Conservation (phyloP, 2,797 vertebrate genomes). For the Babyrousa celebensis region DNA sequence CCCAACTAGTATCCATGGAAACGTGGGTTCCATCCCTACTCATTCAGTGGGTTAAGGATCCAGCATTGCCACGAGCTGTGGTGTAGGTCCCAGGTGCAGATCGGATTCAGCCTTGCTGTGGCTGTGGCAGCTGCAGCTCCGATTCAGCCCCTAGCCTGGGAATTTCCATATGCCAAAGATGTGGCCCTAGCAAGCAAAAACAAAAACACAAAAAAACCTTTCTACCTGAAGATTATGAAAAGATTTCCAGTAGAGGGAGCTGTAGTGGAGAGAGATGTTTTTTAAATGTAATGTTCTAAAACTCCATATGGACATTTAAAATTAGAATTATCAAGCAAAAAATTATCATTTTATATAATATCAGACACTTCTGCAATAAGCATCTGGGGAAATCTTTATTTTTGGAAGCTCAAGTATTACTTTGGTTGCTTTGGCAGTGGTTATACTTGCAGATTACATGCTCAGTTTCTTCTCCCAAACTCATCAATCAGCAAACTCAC, state of each 20-base stretch:
- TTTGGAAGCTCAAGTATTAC: background rate
- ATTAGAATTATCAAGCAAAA: slow-evolving; percentile 61
- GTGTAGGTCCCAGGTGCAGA: too few species aligned
- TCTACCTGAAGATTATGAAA: slow-evolving; percentile 48
- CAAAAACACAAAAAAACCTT: too few species aligned
- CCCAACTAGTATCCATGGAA: too few species aligned
- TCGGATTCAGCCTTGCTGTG: too few species aligned
- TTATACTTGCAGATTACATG: background rate
- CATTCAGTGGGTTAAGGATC: too few species aligned
- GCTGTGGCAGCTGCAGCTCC: too few species aligned
- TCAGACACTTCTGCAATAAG: slow-evolving; percentile 49
- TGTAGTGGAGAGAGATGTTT: background rate
- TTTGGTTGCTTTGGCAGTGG: background rate
- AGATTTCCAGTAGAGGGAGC: background rate
- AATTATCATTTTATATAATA: slow-evolving; percentile 18
- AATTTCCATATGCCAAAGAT: too few species aligned
- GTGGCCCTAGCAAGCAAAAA: too few species aligned
- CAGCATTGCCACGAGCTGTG: too few species aligned
- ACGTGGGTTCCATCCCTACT: too few species aligned
- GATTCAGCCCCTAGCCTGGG: too few species aligned
- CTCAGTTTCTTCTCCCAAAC: slow-evolving; percentile 11
- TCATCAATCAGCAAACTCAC: slow-evolving; percentile 8
- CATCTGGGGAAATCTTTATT: slow-evolving; percentile 49
- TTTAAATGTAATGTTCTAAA: slow-evolving; percentile 63
- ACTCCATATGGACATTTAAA: slow-evolving; percentile 65